phyloP scores from a whole-genome alignment of 2,888 invertebrate species.

The Mythimna lalbum region DNA sequence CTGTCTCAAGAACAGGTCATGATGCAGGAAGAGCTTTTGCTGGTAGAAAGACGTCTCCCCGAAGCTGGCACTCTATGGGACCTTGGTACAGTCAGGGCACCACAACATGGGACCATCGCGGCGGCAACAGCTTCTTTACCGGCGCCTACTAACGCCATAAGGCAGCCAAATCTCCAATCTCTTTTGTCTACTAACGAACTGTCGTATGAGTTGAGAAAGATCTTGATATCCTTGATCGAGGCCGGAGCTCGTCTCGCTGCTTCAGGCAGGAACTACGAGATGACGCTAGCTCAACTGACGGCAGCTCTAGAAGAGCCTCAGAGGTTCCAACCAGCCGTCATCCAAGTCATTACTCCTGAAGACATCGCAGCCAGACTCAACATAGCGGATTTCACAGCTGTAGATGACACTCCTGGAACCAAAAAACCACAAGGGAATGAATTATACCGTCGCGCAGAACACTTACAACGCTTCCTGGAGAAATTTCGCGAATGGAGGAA shows the following conservation, averaged over 20 bases:
- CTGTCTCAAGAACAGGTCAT: constrained; percentile 81
- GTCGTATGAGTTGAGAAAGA: constrained; percentile 83
- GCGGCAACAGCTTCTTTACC: constrained; percentile 85
- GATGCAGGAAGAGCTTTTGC: constrained; percentile 81
- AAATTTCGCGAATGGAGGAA: constrained; percentile 83
- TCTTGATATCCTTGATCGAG: constrained; percentile 85
- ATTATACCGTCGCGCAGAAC: constrained; percentile 79
- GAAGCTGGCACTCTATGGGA: constrained; percentile 86
- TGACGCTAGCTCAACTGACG: constrained; percentile 79
- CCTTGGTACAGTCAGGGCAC: constrained; percentile 83
- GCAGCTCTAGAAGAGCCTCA: constrained; percentile 83
- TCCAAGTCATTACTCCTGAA: constrained; percentile 84
- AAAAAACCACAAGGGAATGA: constrained; percentile 63
- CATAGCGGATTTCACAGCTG: constrained; percentile 52
- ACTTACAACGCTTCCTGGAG: constrained; percentile 81
- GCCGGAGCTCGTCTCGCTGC: constrained; percentile 86
- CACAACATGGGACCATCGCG: constrained; percentile 81
- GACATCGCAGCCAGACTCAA: constrained; percentile 79
- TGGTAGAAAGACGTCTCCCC: constrained; percentile 81
- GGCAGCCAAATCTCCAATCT: constrained; percentile 85
- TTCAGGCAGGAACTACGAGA: constrained; percentile 83
- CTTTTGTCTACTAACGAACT: constrained; percentile 85
- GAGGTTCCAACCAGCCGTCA: constrained; percentile 69
- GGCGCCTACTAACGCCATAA: constrained; percentile 72
- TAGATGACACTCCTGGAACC: constrained; percentile 52